Base-by-base conservation (phyloP, 2,113 vertebrate species). In the Uropsilus gracilis region DNA sequence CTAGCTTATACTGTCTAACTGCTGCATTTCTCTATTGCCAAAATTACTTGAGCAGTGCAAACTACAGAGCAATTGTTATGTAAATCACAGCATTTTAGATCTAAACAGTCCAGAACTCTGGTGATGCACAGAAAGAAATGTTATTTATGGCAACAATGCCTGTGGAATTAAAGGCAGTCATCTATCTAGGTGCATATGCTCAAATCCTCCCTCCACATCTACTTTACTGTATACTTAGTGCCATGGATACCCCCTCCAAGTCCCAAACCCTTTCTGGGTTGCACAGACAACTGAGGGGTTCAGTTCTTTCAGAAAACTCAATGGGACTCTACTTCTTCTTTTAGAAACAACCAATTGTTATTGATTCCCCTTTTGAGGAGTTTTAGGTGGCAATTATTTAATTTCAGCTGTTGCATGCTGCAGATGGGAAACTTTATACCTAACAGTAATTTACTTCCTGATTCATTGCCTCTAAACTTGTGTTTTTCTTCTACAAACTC, bases 381-480 rank as follows among this genome's bases (percentile, higher is more conserved):
- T 90, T 91, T 78, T 44, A 69, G 22, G n/a, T 39, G 66, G 37
- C 75, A 90, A 82, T 88, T 39, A 6, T 59, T 39, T 72, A 55
- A 55, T 39, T 81, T 75, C 30, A 95, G 13, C 66, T 63, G 0
- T 61, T 89, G 32, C 30, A 24, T 7, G 34, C 7, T 91, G 28
- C 34, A 85, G 8, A 63, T 28, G 12, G 32, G 7, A n/a, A 89
- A 71, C 44, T 87, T 93, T 85, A 93, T 0, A 68, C 42, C 71
- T 85, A 59, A 42, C 28, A 77, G 2, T 55, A 44, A 17, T 72
- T 55, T 90, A 68, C 32, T 85, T n/a, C 44, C 55, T 82, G 34
- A 73, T 78, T 57, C 42, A 16, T 30, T 94, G 88, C 50, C 30
- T 84, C 87, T 95, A n/a, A 46, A 63, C 39, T 93, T 85, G 2